Conservation (phyloP, 2,113 vertebrate genomes). For the Serilophus lunatus region DNA sequence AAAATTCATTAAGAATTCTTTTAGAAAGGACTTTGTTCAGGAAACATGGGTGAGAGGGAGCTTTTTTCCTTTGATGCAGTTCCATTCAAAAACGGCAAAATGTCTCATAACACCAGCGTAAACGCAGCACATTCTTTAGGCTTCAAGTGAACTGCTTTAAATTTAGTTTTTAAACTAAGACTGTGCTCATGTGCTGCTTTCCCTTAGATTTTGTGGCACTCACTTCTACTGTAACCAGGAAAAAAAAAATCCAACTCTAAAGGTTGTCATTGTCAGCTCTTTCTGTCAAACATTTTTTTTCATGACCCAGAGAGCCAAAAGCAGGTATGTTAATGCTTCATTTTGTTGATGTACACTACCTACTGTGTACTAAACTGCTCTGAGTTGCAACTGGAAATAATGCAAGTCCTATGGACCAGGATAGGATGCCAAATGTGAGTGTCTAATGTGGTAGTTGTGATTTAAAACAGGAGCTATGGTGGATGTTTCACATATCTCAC, state of each 20-base stretch:
- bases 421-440: neutral
- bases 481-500: neutral
- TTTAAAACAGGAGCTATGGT: neutral
- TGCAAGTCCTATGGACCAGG: neutral
- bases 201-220: neutral
- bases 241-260: neutral
- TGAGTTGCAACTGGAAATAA: neutral
- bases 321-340: neutral
- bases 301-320: neutral
- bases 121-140: neutral
- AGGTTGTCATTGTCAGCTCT: neutral
- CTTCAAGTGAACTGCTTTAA: neutral
- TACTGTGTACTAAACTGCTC: neutral
- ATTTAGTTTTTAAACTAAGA: neutral
- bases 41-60: neutral
- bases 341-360: neutral
- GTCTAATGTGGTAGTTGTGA: neutral
- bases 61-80: neutral
- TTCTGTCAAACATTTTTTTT: neutral
- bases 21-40: neutral
- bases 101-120: neutral
- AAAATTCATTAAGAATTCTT: neutral
- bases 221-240: neutral
- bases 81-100: neutral
- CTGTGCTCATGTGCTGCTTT: neutral